These are phyloP conservation scores for Oegoconia quadripuncta DNA, from an alignment of 2,888 invertebrate genomes.

Conservation along the genomic window DNA sequence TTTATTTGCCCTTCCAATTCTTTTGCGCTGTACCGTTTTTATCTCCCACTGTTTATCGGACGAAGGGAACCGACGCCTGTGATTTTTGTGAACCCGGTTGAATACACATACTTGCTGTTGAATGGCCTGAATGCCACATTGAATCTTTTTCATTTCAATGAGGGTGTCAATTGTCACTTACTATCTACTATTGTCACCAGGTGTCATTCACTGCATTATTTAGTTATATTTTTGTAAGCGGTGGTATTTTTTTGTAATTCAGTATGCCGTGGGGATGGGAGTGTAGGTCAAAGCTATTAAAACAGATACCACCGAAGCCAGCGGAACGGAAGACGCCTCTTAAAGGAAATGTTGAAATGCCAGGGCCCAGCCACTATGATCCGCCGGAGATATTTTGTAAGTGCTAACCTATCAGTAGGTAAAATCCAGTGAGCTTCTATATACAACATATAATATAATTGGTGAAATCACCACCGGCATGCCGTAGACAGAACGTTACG, in stretches of 20 bases:
- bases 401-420: constrained; percentile 7
- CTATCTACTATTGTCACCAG: too few relatives aligned
- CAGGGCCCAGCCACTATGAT: constrained; percentile 51
- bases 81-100: background rate
- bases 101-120: background rate
- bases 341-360: constrained; percentile 28
- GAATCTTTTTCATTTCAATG: too few relatives aligned
- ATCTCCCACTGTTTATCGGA: constrained; percentile 30
- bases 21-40: constrained; percentile 38
- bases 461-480: too few relatives aligned
- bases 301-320: constrained; percentile 48
- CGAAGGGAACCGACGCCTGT: constrained; percentile 23
- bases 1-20: constrained; percentile 54
- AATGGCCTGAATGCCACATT: background rate
- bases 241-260: background rate
- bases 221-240: background rate
- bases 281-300: constrained; percentile 50
- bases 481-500: too few relatives aligned
- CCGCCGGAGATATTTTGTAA: constrained; percentile 51
- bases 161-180: too few relatives aligned
- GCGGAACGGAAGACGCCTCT: too few relatives aligned
- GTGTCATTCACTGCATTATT: background rate
- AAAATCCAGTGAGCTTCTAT: too few relatives aligned
- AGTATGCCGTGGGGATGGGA: constrained; percentile 61
- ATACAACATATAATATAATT: too few relatives aligned